A percentile compares a stretch with the other conserved stretches of the same genome.
phyloP scores from a whole-genome alignment of 2,888 invertebrate genomes.

The Dasysyrphus albostriatus region DNA sequence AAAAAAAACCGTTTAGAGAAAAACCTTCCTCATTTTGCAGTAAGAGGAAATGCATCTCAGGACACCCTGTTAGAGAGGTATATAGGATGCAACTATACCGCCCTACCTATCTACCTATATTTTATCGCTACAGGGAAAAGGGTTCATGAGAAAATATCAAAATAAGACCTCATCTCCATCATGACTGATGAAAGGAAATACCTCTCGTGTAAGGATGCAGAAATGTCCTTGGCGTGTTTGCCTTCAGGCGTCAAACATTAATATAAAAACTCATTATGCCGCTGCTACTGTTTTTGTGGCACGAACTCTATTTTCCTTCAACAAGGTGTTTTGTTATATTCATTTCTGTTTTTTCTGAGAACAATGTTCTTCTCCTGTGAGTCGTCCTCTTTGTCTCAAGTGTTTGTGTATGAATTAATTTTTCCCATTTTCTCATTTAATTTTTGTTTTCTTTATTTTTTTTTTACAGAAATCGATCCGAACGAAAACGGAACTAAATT shows the following conservation, averaged over 20 bases:
- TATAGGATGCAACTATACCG: not conserved
- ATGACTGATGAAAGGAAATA: conserved; percentile 59
- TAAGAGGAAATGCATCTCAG: conserved; percentile 29
- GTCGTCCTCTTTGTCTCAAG: conserved; percentile 34
- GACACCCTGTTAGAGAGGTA: not conserved
- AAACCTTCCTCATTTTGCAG: conserved; percentile 45
- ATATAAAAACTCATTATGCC: conserved; percentile 65
- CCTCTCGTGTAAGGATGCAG: conserved; percentile 15
- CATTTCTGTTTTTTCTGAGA: not conserved
- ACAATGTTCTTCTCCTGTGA: conserved; percentile 12
- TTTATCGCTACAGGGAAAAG: not conserved
- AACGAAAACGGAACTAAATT: conserved; percentile 73
- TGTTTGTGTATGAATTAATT: conserved; percentile 31
- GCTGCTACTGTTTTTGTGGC: conserved; percentile 9
- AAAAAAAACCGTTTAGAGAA: conserved; percentile 43
- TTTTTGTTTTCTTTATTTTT: conserved; percentile 25
- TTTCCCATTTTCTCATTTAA: conserved; percentile 29
- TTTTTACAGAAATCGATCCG: conserved; percentile 72
- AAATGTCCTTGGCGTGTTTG: conserved; percentile 57
- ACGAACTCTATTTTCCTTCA: not conserved
- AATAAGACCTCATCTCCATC: conserved; percentile 54
- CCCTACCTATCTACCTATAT: not conserved
- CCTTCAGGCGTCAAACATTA: conserved; percentile 59
- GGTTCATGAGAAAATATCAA: conserved; percentile 52
- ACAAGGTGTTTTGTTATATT: conserved; percentile 41